Evolutionary conservation across 2,113 vertebrate genomes (phyloP), one percentile per base, ranked within the genome.

Genomic region (Entelurus aequoreus): DNA sequence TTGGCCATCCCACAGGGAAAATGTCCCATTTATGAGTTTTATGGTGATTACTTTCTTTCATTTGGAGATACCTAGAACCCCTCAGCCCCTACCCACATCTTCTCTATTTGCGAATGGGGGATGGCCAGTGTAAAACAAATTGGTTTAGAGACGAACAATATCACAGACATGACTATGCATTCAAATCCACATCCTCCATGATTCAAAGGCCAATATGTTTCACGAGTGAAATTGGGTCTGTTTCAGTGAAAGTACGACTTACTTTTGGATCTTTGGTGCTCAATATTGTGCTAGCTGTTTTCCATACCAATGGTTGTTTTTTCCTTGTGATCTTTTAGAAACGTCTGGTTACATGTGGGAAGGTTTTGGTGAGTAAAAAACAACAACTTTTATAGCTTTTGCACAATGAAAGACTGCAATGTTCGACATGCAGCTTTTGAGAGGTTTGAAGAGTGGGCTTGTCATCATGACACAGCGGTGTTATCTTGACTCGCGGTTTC

Each of bases 1-100:
- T 42, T 2, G 46, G 60, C 55, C 15, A 21, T 53, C 51, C 64
- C 65, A 0, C 8, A 12, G 68, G 62, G 64, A 59, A 65, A 66
- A 62, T 1, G 2, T 11, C 44, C 68, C 49, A 37, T 76, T 76
- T 81, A 74, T 71, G 65, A 75, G 63, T 65, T 81, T 79, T 76
- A 77, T 71, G 62, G 69, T 71, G 73, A 85, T 86, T 86, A 71
- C 79, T 73, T 82, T 76, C 58, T 81, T 76, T 76, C 75, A 76
- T 83, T 81, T 60, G 55, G 72, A 80, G 53, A 79, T 82, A 40
- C 6, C 8, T 15, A 40, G 37, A 55, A 55, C 14, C 15, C 54
- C 38, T 16, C n/a, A 36, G 13, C 21, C 52, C 16, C 38, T 28
- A 9, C 21, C 28, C 7, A 49, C 14, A 8, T 7, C 15, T 37